Evolutionary conservation across 2,888 invertebrate genomes (phyloP), one percentile per base, ranked within the genome.

Genomic region (Plagodis pulveraria): DNA sequence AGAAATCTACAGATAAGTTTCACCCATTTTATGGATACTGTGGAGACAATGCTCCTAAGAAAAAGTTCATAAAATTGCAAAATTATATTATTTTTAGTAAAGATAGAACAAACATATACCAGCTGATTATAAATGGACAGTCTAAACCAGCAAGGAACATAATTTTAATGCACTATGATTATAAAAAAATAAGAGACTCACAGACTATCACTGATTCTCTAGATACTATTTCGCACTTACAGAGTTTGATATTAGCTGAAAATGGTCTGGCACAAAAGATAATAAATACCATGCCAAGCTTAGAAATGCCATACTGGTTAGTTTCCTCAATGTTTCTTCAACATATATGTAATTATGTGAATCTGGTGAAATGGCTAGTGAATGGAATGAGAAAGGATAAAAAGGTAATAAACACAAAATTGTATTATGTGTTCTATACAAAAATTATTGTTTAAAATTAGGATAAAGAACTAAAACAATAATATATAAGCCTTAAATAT

Each of bases 301-400:
- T 74, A 50, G 65, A 59, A 53, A 78, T 68, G 56, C 82, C 84
- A 12, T 65, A 71, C 35, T 88, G 86, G 83, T 48, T 90, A 8
- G 67, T 78, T 58, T 83, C 85, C 22, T 89, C 89, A 43, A 89
- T 90, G 88, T 84, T 89, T 61, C 70, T 81, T 40, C 89, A 88
- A 69, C 90, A 92, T 69, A 52, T 84, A 50, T 72, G 78, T 54
- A 87, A 87, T 71, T 88, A 86, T 71, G 69, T 82, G 41, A 84
- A 83, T 64, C 70, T 88, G 48, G 56, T 86, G 6, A 69, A 72
- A 58, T 91, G 91, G 91, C 64, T 90, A 10, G 52, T 77, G 32
- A 64, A 56, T 44, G 76, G 79, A 41, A 47, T 85, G 2, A 83
- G 64, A 65, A 78, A 51, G 42, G 76, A 84, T 51, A 84, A 78